Evolutionary conservation across 2,888 invertebrate genomes (phyloP).

Genomic region (Cylloceria caligata): DNA sequence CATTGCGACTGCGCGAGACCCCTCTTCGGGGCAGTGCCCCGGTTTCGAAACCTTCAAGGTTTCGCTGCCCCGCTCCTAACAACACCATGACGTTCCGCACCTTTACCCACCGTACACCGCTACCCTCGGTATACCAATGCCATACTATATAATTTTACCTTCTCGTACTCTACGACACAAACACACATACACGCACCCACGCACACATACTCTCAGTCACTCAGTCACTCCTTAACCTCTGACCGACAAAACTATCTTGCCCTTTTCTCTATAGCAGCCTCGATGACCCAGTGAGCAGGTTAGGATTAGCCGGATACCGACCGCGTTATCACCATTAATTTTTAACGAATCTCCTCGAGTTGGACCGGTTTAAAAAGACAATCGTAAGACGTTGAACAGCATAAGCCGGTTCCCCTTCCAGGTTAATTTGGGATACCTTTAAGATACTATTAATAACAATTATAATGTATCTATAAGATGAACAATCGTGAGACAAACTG

Average conservation of each 20-base stretch:
- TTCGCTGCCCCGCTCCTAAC: conserved; percentile 70
- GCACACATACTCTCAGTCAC: conserved; percentile 2
- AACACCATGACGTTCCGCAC: conserved; percentile 61
- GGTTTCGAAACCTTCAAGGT: conserved; percentile 83
- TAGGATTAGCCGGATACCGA: conserved; percentile 41
- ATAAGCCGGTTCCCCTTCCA: background rate
- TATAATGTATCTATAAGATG: conserved; percentile 1
- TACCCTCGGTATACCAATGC: conserved; percentile 14
- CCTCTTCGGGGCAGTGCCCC: conserved; percentile 80
- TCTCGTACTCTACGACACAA: background rate
- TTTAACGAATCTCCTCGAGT: conserved; percentile 26
- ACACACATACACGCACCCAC: conserved; percentile 1
- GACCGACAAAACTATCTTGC: conserved; percentile 29
- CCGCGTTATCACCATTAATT: conserved; percentile 44
- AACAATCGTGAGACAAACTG: conserved; percentile 39
- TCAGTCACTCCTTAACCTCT: conserved; percentile 45
- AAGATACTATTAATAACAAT: background rate
- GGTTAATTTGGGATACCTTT: background rate
- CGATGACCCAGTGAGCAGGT: conserved; percentile 29
- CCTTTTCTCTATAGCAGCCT: conserved; percentile 23
- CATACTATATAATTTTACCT: conserved; percentile 36
- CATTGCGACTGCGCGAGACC: conserved; percentile 77
- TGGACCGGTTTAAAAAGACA: background rate
- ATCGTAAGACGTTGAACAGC: background rate
- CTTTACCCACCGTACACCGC: conserved; percentile 54